A percentile compares a stretch with the other conserved stretches of the same genome.
Conservation (phyloP, 1,140 invertebrate species). For the Helicorthomorpha holstii region DNA sequence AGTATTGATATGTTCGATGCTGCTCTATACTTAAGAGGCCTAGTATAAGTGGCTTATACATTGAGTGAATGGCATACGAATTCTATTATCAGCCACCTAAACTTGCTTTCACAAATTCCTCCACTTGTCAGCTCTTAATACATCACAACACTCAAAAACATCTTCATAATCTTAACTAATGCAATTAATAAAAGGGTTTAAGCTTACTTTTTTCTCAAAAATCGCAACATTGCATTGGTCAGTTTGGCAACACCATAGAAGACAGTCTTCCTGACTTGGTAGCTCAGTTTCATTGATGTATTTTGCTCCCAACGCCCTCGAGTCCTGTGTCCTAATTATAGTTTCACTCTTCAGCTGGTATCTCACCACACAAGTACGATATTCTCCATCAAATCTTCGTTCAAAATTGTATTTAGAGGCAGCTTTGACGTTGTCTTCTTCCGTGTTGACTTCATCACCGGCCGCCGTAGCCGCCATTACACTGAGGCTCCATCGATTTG, state of each 20-base stretch:
- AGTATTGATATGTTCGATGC: neutral
- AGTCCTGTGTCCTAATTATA: slow-evolving; percentile 79
- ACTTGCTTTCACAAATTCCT: no score
- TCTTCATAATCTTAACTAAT: neutral
- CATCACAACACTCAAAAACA: no score
- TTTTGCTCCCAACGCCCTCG: slow-evolving; percentile 63
- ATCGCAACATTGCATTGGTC: slow-evolving; percentile 76
- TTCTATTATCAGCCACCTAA: no score
- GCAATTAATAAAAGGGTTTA: neutral
- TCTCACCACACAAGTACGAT: slow-evolving; percentile 34
- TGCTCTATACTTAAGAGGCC: neutral
- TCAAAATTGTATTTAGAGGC: neutral
- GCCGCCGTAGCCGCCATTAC: no score
- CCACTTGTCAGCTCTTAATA: no score
- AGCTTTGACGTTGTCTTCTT: neutral
- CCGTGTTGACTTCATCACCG: no score
- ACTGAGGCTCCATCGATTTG: no score
- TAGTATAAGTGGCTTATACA: no score
- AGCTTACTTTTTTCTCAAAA: slow-evolving; percentile 68
- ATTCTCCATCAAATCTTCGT: neutral
- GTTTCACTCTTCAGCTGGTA: slow-evolving; percentile 73
- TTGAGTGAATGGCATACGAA: no score
- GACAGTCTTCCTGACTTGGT: slow-evolving; percentile 52
- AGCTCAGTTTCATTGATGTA: slow-evolving; percentile 72
- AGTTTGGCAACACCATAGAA: slow-evolving; percentile 69